Evolutionary conservation across 2,113 vertebrate genomes (phyloP).

Genomic region (Rhinoderma darwinii): DNA sequence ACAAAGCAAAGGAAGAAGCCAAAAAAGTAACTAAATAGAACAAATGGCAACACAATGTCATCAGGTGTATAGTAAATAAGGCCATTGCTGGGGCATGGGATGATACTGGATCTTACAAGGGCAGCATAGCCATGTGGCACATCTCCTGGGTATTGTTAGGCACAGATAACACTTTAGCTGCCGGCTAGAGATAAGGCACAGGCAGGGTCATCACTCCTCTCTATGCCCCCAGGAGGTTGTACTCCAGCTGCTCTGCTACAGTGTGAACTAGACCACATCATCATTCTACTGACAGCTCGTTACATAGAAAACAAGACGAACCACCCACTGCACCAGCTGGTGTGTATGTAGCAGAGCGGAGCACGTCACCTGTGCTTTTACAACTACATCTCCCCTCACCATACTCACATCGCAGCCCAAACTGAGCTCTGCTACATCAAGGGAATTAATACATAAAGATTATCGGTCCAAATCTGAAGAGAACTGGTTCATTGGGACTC

Average conservation of each 20-base stretch:
- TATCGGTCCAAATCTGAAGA: no score
- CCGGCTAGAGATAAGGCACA: constrained; percentile 20
- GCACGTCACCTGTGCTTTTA: neutral
- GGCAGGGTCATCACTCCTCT: neutral
- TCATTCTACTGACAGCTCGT: neutral
- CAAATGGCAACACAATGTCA: neutral
- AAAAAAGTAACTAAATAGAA: neutral
- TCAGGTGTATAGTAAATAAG: neutral
- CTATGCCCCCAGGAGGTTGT: constrained; percentile 3
- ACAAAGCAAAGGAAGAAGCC: neutral
- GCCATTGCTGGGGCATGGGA: no score
- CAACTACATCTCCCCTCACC: no score
- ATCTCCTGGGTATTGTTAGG: constrained; percentile 18
- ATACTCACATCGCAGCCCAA: no score
- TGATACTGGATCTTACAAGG: no score
- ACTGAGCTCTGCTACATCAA: neutral
- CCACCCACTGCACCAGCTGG: no score
- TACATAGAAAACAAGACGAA: neutral
- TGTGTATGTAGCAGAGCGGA: no score
- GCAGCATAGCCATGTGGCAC: constrained; percentile 25
- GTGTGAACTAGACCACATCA: neutral
- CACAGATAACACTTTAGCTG: constrained; percentile 34
- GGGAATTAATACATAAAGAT: no score
- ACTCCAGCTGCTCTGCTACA: neutral
- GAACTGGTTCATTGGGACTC: no score